Evolutionary conservation across 2,888 invertebrate genomes (phyloP), one percentile per base, ranked within the genome.

Genomic region (Saturnia japonica): DNA sequence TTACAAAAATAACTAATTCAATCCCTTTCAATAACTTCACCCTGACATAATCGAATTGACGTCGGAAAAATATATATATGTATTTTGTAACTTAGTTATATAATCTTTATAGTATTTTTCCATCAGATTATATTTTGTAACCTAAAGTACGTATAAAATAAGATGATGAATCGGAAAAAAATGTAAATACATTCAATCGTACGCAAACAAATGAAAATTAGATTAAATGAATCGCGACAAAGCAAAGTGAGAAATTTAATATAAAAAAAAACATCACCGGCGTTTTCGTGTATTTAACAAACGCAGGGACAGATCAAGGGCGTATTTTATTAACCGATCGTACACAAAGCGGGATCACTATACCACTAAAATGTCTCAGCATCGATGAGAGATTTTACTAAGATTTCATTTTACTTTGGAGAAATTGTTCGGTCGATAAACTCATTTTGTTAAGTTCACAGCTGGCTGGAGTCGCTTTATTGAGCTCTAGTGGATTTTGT

Each of bases 231-330:
- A 34, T 82, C 80, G 78, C 76, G 80, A 74, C 75, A 79, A 77
- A 76, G 81, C 82, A 81, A 60, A 77, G 80, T 79, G 85, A 86
- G 83, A 86, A 85, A 87, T 88, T 89, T 88, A 89, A 88, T 90
- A 76, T 12, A 51, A 19, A 77, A 85, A 88, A 87, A 89, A 89
- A 85, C 89, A 88, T 90, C 90, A 90, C 90, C 90, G 90, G 90
- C 80, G 80, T 81, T 76, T 79, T 74, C 74, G 72, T 73, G 77
- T 77, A 80, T 81, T 82, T 78, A 75, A 74, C 64, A 60, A 72
- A 71, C 64, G 71, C 80, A 79, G 83, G 75, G 81, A 69, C 71
- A 81, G 42, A 81, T 67, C 74, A 69, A 70, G 74, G 69, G 25
- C 22, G 51, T 47, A 51, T 62, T 40, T 40, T 34, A 45, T 19